Evolutionary conservation across 2,888 invertebrate genomes (phyloP).

Genomic region (Hanleya hanleyi): DNA sequence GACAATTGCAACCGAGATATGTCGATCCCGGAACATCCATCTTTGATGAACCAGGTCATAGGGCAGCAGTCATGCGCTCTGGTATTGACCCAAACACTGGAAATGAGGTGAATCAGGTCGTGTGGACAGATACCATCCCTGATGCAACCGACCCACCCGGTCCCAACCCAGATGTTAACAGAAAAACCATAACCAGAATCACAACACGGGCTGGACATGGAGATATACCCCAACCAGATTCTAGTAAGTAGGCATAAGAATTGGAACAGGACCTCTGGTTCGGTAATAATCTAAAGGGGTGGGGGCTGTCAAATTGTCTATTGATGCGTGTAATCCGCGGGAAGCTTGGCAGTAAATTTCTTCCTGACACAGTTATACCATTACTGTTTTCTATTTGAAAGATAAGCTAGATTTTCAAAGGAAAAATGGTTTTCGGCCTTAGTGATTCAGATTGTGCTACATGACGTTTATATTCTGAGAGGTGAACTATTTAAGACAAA

Average conservation of each 20-base stretch:
- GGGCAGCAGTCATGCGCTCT: constrained; percentile 52
- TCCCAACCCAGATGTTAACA: constrained; percentile 56
- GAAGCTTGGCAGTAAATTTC: no score
- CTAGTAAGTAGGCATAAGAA: constrained; percentile 48
- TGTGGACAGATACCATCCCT: constrained; percentile 59
- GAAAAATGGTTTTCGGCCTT: no score
- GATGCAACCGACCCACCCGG: constrained; percentile 62
- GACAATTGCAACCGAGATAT: not conserved
- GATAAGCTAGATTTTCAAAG: no score
- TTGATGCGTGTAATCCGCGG: no score
- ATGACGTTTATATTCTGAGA: no score
- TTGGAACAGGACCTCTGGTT: no score
- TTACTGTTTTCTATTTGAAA: no score
- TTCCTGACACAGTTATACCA: no score
- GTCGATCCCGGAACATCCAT: not conserved
- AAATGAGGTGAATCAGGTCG: constrained; percentile 56
- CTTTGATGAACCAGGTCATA: not conserved
- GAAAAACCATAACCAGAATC: constrained; percentile 59
- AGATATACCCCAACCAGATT: constrained; percentile 49
- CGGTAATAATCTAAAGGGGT: no score
- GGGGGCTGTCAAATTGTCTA: no score
- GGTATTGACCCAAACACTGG: constrained; percentile 57
- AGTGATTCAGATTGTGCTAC: no score
- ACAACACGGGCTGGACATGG: constrained; percentile 56
- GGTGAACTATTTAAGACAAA: no score